phyloP scores from a whole-genome alignment of 2,113 vertebrate genomes.

The Arizona elegans region DNA sequence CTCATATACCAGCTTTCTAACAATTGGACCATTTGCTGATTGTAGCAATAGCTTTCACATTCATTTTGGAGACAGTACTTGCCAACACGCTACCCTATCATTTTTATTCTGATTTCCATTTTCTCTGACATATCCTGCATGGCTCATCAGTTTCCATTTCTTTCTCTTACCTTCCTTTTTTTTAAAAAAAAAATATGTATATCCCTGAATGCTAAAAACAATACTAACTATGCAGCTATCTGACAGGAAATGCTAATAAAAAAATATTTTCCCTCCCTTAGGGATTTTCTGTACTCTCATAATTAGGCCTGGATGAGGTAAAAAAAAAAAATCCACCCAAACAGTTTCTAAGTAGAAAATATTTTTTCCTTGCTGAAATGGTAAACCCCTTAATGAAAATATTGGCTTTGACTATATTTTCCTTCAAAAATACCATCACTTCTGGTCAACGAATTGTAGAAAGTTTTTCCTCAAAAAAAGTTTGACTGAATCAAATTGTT shows the following conservation, averaged over 20 bases:
- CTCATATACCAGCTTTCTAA: background rate
- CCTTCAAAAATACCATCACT: background rate
- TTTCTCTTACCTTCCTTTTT: background rate
- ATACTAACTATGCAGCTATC: background rate
- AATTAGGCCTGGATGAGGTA: background rate
- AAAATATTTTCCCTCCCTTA: background rate
- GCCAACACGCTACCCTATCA: background rate
- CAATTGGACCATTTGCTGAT: background rate
- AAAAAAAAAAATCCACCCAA: background rate
- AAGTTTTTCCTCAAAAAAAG: background rate
- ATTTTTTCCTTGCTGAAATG: background rate
- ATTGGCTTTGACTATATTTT: slow-evolving; percentile 6
- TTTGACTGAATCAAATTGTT: background rate
- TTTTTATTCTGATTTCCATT: slow-evolving; percentile 15
- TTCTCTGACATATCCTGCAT: background rate
- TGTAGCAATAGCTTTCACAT: rapidly evolving
- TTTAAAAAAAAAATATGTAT: background rate
- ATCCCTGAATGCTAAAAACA: background rate
- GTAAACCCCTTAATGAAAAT: background rate
- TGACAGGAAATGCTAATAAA: slow-evolving; percentile 9
- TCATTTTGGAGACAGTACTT: slow-evolving; percentile 18
- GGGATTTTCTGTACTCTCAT: background rate
- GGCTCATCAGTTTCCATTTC: background rate
- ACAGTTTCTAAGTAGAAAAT: background rate
- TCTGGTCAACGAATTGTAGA: background rate